Evolutionary conservation across 2,888 invertebrate genomes (phyloP), one percentile per base, ranked within the genome.

Genomic region (Eupithecia dodoneata): DNA sequence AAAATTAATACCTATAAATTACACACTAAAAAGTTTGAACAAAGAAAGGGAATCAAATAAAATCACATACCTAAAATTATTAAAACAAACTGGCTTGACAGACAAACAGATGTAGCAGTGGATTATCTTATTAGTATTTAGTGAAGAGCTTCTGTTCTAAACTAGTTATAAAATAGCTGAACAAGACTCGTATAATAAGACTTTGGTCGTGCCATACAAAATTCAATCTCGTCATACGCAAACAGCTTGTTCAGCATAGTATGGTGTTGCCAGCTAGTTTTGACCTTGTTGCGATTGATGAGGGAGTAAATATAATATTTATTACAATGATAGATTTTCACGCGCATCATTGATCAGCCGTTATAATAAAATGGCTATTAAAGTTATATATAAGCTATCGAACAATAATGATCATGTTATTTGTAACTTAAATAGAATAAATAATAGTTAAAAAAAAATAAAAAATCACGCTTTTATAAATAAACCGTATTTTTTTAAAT

Each of bases 221-320:
- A 79, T 79, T 76, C 72, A 79, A 79, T 79, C 74, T 79, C 74
- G 76, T 76, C 78, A 76, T 76, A 76, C 78, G 73, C 74, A 76
- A 76, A 76, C 63, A 69, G 71, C 45, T 65, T 59, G 73, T 75
- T 66, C 67, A 52, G 76, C 69, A 65, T 52, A 73, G 70, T 55
- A 44, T 13, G n/a, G 66, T 73, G 75, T 55, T 77, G 72, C 75
- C 77, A 72, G 9, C 67, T 72, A 10, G 2, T 63, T 30, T 4
- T 30, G 4, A 63, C 2, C 12, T 30, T 30, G 4, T 63, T 63
- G 63, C 2, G 12, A 63, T 9, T 63, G 30, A 63, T 18, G 30
- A 30, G 10, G 30, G 18, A 63, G 0, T 12, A 30, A 12, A 4
- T 30, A 18, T 63, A 30, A 59, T 10, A 9, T 18, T 55, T n/a